Evolutionary conservation across 2,113 vertebrate genomes (phyloP).

Genomic region (Psittacara wagleri): DNA sequence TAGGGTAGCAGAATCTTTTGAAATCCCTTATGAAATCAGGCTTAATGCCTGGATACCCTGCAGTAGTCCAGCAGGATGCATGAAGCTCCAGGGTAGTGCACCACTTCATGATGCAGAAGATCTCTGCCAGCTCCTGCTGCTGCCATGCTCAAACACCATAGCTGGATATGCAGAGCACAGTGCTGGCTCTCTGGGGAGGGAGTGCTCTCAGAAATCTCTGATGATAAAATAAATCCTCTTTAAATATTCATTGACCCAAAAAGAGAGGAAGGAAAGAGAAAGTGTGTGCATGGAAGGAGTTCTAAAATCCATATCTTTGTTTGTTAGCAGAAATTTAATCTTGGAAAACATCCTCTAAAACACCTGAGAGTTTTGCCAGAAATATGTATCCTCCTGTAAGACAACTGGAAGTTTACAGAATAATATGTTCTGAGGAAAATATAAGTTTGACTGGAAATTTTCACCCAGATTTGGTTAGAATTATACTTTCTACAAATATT

Average conservation of each 20-base stretch:
- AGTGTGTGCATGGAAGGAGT: not conserved
- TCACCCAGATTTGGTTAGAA: not conserved
- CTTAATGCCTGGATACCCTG: not conserved
- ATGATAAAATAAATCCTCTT: not conserved
- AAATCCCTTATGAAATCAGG: not conserved
- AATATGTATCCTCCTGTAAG: not conserved
- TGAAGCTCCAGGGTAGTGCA: not conserved
- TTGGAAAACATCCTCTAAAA: not conserved
- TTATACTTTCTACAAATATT: not conserved
- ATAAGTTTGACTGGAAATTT: not conserved
- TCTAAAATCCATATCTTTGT: not conserved
- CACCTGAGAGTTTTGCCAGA: not conserved
- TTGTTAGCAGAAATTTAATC: not conserved
- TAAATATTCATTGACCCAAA: not conserved
- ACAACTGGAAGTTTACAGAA: not conserved
- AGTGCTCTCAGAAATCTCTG: not conserved
- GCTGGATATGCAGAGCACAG: not conserved
- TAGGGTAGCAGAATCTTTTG: not conserved
- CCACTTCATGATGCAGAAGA: not conserved
- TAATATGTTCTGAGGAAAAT: not conserved
- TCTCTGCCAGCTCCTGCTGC: not conserved
- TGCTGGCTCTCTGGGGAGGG: not conserved
- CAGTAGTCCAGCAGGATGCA: not conserved
- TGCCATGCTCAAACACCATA: fast-evolving
- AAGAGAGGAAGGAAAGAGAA: not conserved